Conservation (phyloP, 2,888 invertebrate genomes). For the Galerucella nymphaeae region DNA sequence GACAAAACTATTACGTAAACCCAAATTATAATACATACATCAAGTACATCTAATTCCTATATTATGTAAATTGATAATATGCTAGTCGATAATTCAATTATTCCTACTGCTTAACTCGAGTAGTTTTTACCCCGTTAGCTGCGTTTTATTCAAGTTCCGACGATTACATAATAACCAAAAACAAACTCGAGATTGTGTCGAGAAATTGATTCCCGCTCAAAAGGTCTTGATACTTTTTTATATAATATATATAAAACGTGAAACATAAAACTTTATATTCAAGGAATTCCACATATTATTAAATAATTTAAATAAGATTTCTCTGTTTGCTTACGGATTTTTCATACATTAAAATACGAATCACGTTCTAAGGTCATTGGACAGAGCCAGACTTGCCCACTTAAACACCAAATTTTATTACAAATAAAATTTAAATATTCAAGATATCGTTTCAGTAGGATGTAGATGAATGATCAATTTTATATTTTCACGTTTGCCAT, state of each 20-base stretch:
- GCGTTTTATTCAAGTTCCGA: neutral
- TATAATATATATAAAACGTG: neutral
- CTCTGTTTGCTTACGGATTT: neutral
- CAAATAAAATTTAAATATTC: too few species aligned
- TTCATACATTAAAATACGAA: neutral
- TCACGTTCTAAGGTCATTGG: neutral
- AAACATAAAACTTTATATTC: neutral
- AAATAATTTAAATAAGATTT: neutral
- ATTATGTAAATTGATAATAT: neutral
- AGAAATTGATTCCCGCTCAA: neutral
- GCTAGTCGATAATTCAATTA: neutral
- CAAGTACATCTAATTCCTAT: neutral
- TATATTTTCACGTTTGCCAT: too few species aligned
- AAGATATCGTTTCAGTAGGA: too few species aligned
- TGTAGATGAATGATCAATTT: too few species aligned
- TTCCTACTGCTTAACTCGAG: neutral
- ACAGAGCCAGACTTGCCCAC: slow-evolving; percentile 1
- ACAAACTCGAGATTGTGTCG: neutral
- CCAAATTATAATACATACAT: neutral
- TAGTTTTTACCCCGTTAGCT: neutral
- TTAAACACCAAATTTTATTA: neutral
- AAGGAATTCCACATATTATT: neutral
- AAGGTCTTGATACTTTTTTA: neutral
- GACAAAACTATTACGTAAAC: slow-evolving; percentile 5
- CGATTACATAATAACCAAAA: neutral